phyloP scores from a whole-genome alignment of 2,113 vertebrate species.

The Protobothrops mucrosquamatus region DNA sequence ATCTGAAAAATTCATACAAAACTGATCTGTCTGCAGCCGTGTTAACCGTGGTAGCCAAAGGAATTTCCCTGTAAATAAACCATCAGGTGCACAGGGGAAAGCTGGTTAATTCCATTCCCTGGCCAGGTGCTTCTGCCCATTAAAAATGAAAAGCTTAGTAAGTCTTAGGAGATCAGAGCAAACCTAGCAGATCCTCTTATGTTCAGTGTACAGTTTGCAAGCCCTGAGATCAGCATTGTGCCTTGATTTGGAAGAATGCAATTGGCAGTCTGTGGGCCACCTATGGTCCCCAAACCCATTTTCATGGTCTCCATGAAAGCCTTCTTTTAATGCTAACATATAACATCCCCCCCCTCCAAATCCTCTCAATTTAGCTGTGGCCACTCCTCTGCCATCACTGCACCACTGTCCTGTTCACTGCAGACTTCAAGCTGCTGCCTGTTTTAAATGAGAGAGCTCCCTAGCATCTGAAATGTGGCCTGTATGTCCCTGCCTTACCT shows the following conservation, averaged over 20 bases:
- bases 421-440: neutral
- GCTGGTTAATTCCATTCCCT: neutral
- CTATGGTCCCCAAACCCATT: neutral
- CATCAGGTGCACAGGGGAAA: neutral
- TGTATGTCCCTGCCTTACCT: neutral
- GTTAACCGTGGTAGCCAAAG: neutral
- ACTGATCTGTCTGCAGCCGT: neutral
- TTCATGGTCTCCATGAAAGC: neutral
- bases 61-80: neutral
- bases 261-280: neutral
- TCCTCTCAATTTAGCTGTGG: neutral
- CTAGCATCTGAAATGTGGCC: neutral
- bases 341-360: neutral
- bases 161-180: neutral
- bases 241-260: neutral
- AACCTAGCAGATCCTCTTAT: neutral
- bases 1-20: neutral
- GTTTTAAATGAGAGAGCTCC: neutral
- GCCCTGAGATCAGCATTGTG: neutral
- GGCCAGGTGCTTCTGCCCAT: neutral
- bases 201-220: neutral
- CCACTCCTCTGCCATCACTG: neutral
- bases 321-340: neutral
- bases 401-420: neutral
- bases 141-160: neutral